phyloP scores from a whole-genome alignment of 2,113 vertebrate species.

The Crotalus tigris region DNA sequence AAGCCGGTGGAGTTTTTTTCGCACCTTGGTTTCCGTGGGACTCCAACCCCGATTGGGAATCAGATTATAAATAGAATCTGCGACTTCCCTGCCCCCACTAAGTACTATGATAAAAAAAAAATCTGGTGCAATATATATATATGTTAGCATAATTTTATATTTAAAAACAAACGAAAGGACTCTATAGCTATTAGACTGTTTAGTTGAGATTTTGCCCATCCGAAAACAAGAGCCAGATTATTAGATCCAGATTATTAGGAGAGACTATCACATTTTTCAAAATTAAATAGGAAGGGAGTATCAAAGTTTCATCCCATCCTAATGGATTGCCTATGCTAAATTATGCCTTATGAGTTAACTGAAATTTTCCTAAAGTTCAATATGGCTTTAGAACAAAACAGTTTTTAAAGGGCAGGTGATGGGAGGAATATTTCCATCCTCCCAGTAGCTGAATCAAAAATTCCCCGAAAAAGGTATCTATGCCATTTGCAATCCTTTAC shows the following conservation, averaged over 20 bases:
- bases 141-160: conserved; percentile 17
- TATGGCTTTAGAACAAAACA: not conserved
- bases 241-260: not conserved
- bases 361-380: not conserved
- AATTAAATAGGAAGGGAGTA: not conserved
- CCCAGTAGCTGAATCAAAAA: not conserved
- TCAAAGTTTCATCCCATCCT: not conserved
- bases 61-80: not conserved
- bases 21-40: not conserved
- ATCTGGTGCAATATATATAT: conserved; percentile 31
- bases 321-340: not conserved
- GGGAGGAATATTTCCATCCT: not conserved
- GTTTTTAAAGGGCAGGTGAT: not conserved
- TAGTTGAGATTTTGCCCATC: conserved; percentile 3
- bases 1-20: not conserved
- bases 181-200: conserved; percentile 1
- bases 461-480: not conserved
- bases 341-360: not conserved
- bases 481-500: not conserved
- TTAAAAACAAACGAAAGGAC: not conserved
- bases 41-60: not conserved
- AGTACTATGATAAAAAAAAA: not conserved
- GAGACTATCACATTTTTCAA: not conserved
- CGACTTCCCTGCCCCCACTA: not conserved
- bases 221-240: not conserved